Evolutionary conservation across 23 tunicate genomes (phyloP), one percentile per base, ranked within the genome.

Genomic region (Ciona savignyi): DNA sequence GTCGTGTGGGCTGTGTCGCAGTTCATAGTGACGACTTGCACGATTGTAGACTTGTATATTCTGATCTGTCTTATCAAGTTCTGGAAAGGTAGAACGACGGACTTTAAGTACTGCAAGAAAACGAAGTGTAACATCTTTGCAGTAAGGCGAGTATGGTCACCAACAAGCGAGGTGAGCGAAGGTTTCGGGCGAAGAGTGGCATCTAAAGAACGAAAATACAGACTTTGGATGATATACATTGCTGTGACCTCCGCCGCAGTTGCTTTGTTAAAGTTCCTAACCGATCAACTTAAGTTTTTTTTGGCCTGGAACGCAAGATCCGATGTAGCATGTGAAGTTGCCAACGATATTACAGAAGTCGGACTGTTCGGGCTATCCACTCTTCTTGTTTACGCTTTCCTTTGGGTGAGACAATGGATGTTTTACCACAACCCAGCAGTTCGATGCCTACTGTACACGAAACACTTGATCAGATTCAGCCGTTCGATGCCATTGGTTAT

Each of bases 401-500:
- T 88, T 56, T 88, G 96, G 96, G 35, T 88, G 75, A 71, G 81
- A 33, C 96, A 88, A 60, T 88, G 96, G 96, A 51, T 82, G 32
- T 88, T 88, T 35, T 88, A 88, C 80, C 70, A 77, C 42, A 80
- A 82, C 65, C 96, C 96, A 23, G 87, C 87, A 21, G 96, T 82
- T 19, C 60, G 61, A 51, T 70, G 70, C 21, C 42, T 88, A 23
- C 74, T 88, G 22, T 88, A 88, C 72, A 62, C 70, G 25, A 35
- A 63, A 33, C 25, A 25, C 27, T 32, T 88, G 30, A 80, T 88
- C 21, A 29, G 65, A 4, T 88, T 81, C 60, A 82, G 87, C 66
- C 67, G 75, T 2, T 48, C 25, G 1, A 34, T 88, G 19, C 70
- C 66, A 0, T 23, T 73, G 24, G 64, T 82, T 0, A 80, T 88